A percentile compares a stretch with the other conserved stretches of the same genome.
Evolutionary conservation across 2,888 invertebrate genomes (phyloP).

Genomic region (Himalopsyche anomala): DNA sequence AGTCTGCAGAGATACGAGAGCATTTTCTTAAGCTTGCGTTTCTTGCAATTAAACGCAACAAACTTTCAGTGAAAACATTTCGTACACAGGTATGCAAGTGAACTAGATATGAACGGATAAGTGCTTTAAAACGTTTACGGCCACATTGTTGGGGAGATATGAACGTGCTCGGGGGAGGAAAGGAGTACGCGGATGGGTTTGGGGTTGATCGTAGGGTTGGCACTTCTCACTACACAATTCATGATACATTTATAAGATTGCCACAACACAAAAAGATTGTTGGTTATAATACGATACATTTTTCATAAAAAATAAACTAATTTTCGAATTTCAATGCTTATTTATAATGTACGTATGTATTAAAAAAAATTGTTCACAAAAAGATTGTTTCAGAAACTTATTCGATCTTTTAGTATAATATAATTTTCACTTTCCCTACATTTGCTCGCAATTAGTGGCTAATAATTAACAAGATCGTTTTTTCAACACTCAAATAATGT

Average conservation of each 20-base stretch:
- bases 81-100: constrained; percentile 52
- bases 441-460: too few relatives aligned
- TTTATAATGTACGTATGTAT: too few relatives aligned
- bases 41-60: constrained; percentile 60
- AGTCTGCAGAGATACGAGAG: constrained; percentile 50
- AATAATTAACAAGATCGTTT: too few relatives aligned
- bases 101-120: constrained; percentile 62
- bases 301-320: too few relatives aligned
- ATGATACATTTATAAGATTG: neutral
- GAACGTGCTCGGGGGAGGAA: constrained; percentile 31
- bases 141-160: constrained; percentile 63
- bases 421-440: too few relatives aligned
- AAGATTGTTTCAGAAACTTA: too few relatives aligned
- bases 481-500: too few relatives aligned
- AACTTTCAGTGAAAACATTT: constrained; percentile 57
- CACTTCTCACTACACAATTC: neutral
- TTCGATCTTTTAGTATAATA: too few relatives aligned
- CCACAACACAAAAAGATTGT: neutral
- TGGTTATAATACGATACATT: too few relatives aligned
- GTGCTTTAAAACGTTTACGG: constrained; percentile 63
- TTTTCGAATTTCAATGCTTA: too few relatives aligned
- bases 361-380: too few relatives aligned
- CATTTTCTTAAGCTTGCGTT: constrained; percentile 54
- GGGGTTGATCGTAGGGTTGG: neutral
- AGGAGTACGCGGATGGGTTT: neutral